A percentile compares a stretch with the other conserved stretches of the same genome.
Conservation (phyloP, 92 coral and sea anemone genomes). For the Siderastrea siderea region DNA sequence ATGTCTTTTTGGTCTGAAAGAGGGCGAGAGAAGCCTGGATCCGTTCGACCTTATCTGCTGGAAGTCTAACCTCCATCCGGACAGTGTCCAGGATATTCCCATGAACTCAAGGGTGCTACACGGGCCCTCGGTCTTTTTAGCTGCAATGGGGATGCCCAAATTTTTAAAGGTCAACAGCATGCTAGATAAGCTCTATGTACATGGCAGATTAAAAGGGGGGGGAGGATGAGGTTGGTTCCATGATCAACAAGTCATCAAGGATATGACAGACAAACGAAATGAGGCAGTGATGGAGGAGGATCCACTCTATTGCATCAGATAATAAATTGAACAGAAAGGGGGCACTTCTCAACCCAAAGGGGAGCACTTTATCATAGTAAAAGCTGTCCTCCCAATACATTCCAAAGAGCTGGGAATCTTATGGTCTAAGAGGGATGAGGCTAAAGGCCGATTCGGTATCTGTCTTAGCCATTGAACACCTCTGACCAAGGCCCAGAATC, state of each 20-base stretch:
- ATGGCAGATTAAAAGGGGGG: conserved; percentile 23
- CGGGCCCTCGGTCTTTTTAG: conserved; percentile 57
- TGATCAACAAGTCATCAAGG: conserved; percentile 53
- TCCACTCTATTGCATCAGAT: conserved; percentile 64
- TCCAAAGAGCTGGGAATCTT: conserved; percentile 58
- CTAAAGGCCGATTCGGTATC: conserved; percentile 61
- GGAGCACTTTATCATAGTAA: conserved; percentile 58
- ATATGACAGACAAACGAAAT: conserved; percentile 57
- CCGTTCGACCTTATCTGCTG: conserved; percentile 44
- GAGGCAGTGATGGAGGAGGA: conserved; percentile 35
- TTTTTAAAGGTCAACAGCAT: conserved; percentile 45
- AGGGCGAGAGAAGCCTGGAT: background rate
- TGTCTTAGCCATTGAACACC: conserved; percentile 64
- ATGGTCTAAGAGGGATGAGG: conserved; percentile 42
- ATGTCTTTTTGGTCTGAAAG: conserved; percentile 10
- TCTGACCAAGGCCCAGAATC: conserved; percentile 18
- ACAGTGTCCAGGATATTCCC: conserved; percentile 59
- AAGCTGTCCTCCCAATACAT: conserved; percentile 53
- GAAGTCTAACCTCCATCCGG: conserved; percentile 62
- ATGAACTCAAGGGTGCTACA: conserved; percentile 47
- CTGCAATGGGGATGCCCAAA: conserved; percentile 32
- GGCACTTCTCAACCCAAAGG: conserved; percentile 64
- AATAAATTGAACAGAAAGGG: conserved; percentile 53
- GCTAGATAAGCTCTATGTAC: conserved; percentile 49
- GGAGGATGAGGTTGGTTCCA: conserved; percentile 44